Evolutionary conservation across 2,113 vertebrate genomes (phyloP).

Genomic region (Vimba vimba): DNA sequence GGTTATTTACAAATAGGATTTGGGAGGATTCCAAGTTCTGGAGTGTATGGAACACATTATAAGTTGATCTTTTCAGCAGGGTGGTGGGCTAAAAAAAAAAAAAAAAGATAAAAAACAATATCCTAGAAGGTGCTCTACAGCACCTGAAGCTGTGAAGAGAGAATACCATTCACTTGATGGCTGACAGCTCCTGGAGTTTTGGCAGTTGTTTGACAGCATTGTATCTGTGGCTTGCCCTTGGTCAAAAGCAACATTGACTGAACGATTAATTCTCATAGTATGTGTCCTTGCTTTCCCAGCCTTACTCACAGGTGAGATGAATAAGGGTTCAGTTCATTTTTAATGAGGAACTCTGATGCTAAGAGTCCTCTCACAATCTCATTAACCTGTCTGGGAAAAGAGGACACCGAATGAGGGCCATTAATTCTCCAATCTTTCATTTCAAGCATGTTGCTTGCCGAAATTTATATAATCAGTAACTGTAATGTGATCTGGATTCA

Average conservation of each 20-base stretch:
- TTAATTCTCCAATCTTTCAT: constrained; percentile 37
- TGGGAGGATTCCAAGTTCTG: not conserved
- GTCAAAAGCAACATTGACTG: constrained; percentile 36
- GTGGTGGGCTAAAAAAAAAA: not conserved
- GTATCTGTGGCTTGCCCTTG: constrained; percentile 41
- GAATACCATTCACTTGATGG: not conserved
- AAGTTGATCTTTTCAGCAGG: not conserved
- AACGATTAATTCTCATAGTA: constrained; percentile 45
- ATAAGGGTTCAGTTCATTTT: constrained; percentile 27
- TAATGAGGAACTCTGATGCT: constrained; percentile 47
- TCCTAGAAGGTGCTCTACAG: not conserved
- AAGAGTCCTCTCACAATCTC: constrained; percentile 52
- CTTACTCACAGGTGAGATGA: constrained; percentile 39
- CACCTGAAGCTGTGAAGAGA: not conserved
- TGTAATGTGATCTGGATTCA: constrained; percentile 14
- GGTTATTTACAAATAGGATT: not conserved
- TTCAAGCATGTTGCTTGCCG: constrained; percentile 18
- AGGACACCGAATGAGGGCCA: constrained; percentile 39
- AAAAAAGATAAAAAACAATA: not conserved
- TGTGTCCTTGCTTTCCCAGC: constrained; percentile 48
- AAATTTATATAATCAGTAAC: constrained; percentile 17
- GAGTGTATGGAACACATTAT: not conserved
- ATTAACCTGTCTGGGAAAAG: constrained; percentile 50
- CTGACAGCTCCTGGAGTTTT: not conserved
- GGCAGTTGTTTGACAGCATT: not conserved